Evolutionary conservation across 1,140 invertebrate species (phyloP).

Genomic region (Aethina tumida): DNA sequence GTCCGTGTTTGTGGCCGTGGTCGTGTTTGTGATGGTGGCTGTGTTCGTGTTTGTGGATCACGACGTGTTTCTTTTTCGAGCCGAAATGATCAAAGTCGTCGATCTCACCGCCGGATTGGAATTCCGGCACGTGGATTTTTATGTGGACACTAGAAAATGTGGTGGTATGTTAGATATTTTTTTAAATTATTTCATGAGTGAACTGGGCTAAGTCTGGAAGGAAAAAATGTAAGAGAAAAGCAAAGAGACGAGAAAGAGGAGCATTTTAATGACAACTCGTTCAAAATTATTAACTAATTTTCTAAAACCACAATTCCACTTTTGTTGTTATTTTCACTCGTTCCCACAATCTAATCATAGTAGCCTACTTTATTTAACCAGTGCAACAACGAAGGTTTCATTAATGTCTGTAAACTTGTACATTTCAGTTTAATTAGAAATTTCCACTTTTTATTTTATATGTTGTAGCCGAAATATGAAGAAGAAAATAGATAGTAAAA

Average conservation of each 20-base stretch:
- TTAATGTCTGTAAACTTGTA: constrained; percentile 1
- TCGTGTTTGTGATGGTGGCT: background rate
- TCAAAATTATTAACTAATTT: background rate
- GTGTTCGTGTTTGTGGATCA: background rate
- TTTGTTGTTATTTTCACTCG: background rate
- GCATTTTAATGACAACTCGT: constrained; percentile 1
- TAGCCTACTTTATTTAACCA: too few relatives aligned
- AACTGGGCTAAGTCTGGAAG: too few relatives aligned
- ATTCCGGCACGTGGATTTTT: constrained; percentile 14
- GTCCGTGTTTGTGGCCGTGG: background rate
- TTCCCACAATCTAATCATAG: constrained; percentile 2
- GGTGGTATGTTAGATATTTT: background rate
- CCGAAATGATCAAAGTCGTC: too few relatives aligned
- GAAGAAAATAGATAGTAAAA: background rate
- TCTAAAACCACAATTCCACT: background rate
- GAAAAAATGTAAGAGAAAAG: too few relatives aligned
- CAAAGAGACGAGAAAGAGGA: background rate
- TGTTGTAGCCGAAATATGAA: background rate
- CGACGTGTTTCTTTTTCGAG: constrained; percentile 1
- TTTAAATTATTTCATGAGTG: too few relatives aligned
- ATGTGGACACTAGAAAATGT: constrained; percentile 16
- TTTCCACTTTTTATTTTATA: constrained; percentile 1
- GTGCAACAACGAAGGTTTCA: background rate
- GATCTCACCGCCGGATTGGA: too few relatives aligned
- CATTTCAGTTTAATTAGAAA: background rate